Conservation (phyloP, 2,113 vertebrate genomes). For the Chascanopsetta lugubris region DNA sequence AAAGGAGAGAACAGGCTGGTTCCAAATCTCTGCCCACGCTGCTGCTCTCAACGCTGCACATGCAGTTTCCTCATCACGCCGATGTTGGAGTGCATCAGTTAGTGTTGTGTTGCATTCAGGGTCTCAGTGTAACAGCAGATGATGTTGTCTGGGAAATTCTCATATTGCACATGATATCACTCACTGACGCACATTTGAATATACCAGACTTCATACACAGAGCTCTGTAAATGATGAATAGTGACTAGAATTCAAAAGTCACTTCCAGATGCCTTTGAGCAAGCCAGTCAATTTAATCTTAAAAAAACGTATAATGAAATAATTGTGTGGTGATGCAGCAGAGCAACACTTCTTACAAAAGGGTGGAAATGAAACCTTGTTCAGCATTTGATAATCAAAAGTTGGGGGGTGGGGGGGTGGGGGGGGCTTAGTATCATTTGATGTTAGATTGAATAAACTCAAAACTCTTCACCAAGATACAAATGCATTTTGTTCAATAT, state of each 20-base stretch:
- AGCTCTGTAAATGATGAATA: slow-evolving; percentile 1
- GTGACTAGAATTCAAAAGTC: background rate
- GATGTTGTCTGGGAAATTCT: slow-evolving; percentile 11
- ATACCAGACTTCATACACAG: background rate
- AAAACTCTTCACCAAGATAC: too few relatives aligned
- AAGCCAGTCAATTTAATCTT: too few relatives aligned
- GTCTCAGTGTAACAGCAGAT: slow-evolving; percentile 25
- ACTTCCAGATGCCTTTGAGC: background rate
- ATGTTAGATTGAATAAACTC: too few relatives aligned
- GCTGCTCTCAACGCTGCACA: slow-evolving; percentile 47
- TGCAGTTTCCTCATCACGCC: slow-evolving; percentile 43
- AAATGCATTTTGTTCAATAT: too few relatives aligned
- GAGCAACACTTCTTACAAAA: background rate
- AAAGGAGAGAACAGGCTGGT: slow-evolving; percentile 25
- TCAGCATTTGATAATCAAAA: background rate
- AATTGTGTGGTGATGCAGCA: background rate
- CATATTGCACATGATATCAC: slow-evolving; percentile 3
- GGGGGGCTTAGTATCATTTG: too few relatives aligned
- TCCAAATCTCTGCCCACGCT: slow-evolving; percentile 56
- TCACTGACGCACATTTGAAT: background rate
- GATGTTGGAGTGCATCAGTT: slow-evolving; percentile 29
- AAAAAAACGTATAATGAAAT: too few relatives aligned
- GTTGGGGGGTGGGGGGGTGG: too few relatives aligned
- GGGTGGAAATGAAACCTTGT: background rate
- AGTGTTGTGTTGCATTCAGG: background rate